phyloP scores from a whole-genome alignment of 2,113 vertebrate genomes.

The Telmatochromis bifrenatus region DNA sequence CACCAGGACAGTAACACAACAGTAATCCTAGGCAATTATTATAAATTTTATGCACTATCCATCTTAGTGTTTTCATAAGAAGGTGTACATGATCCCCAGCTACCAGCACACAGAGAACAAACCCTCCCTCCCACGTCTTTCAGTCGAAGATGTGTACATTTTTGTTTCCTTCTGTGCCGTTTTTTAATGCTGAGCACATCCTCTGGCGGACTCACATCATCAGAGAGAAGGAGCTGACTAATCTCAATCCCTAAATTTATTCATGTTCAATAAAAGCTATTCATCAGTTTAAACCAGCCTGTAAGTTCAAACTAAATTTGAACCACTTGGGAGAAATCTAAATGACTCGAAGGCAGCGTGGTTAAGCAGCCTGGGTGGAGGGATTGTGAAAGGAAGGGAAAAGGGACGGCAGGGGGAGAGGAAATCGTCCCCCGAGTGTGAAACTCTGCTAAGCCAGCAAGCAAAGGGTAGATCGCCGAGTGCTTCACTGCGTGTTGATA shows the following conservation, averaged over 20 bases:
- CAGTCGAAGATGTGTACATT: neutral
- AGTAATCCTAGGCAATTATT: neutral
- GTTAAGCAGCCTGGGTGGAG: constrained; percentile 64
- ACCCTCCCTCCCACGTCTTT: neutral
- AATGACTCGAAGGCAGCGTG: constrained; percentile 63
- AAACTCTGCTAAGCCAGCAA: constrained; percentile 3
- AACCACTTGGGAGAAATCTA: constrained; percentile 82
- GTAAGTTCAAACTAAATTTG: constrained; percentile 85
- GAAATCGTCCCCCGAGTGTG: neutral
- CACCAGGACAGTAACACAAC: neutral
- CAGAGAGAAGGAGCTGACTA: constrained; percentile 82
- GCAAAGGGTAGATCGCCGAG: neutral
- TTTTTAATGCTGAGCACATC: constrained; percentile 70
- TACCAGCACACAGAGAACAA: neutral
- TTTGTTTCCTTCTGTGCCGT: constrained; percentile 50
- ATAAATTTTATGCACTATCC: neutral
- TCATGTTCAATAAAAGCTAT: constrained; percentile 88
- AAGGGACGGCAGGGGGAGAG: neutral
- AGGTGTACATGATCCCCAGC: neutral
- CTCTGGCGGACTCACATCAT: constrained; percentile 75
- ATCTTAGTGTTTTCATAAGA: neutral
- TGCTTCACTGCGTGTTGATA: constrained; percentile 18
- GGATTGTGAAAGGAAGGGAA: neutral
- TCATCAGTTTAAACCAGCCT: constrained; percentile 83
- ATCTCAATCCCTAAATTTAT: constrained; percentile 85